Conservation (phyloP, 2,888 invertebrate species). For the Tipula confusa region DNA sequence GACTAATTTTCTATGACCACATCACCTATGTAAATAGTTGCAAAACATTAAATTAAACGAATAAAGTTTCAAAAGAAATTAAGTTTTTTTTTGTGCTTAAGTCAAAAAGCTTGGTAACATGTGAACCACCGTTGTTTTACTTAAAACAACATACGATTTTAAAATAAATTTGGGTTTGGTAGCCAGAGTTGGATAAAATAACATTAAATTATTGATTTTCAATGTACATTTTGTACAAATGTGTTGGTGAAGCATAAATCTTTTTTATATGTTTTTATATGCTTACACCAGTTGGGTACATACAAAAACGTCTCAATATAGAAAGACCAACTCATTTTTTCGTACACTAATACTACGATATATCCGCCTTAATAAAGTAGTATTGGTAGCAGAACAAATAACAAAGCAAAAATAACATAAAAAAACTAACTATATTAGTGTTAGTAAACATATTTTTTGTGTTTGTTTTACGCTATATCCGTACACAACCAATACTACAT, state of each 20-base stretch:
- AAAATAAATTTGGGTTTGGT: not conserved
- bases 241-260: not conserved
- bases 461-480: too few relatives aligned
- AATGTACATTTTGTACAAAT: not conserved
- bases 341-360: too few relatives aligned
- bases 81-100: not conserved
- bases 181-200: not conserved
- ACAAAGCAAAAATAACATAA: too few relatives aligned
- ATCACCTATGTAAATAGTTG: not conserved
- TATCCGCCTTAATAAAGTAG: too few relatives aligned
- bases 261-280: not conserved
- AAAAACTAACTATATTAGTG: too few relatives aligned
- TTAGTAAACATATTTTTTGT: too few relatives aligned
- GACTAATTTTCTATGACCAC: not conserved
- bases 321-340: too few relatives aligned
- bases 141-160: not conserved
- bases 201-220: not conserved
- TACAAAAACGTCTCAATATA: too few relatives aligned
- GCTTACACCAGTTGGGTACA: not conserved
- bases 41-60: not conserved
- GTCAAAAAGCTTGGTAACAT: not conserved
- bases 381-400: too few relatives aligned
- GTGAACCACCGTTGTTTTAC: not conserved
- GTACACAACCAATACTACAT: too few relatives aligned
- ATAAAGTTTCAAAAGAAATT: not conserved